Base-by-base conservation (phyloP, 2,888 invertebrate genomes). In the Dicycla oo region DNA sequence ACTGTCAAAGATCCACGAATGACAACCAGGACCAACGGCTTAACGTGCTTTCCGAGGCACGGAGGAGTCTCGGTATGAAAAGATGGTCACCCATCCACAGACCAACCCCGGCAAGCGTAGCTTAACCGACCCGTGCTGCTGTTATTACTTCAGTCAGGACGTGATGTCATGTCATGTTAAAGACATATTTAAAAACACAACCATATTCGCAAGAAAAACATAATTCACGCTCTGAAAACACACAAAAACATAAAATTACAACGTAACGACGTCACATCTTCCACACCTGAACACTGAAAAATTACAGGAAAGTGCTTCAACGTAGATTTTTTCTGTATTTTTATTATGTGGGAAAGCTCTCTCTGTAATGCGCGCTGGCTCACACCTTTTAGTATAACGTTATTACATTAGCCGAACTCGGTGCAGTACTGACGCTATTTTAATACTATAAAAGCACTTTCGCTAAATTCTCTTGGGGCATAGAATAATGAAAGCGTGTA, bases 341-440 rank as follows among this genome's bases (percentile, higher is more conserved):
- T 86, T 84, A 83, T 83, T 82, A 75, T 75, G 75, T 71, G 65
- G 56, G 38, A 77, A 83, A 85, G 86, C 89, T 87, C 80, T 89
- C 80, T 75, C 75, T 68, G 75, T 87, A 87, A 86, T 87, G 83
- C 69, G 75, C 61, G 56, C 60, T 40, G 43, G 65, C 80, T 80
- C 81, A 71, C 83, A 86, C 84, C 80, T 87, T 86, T 84, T 76
- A 75, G 62, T 64, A 66, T 64, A 61, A 43, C 53, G 56, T 85
- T 84, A 86, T 86, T 83, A 80, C 83, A 83, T 88, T 86, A 82
- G 60, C 73, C 26, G 69, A 30, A 54, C 78, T 73, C 66, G 61
- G 73, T 86, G 81, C 84, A 79, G 65, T 75, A 76, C 66, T 77
- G 72, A 72, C 75, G 66, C 75, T 74, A 69, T 80, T 75, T 81